Evolutionary conservation across 2,888 invertebrate genomes (phyloP), one percentile per base, ranked within the genome.

Genomic region (Chloroclystis v-ata): DNA sequence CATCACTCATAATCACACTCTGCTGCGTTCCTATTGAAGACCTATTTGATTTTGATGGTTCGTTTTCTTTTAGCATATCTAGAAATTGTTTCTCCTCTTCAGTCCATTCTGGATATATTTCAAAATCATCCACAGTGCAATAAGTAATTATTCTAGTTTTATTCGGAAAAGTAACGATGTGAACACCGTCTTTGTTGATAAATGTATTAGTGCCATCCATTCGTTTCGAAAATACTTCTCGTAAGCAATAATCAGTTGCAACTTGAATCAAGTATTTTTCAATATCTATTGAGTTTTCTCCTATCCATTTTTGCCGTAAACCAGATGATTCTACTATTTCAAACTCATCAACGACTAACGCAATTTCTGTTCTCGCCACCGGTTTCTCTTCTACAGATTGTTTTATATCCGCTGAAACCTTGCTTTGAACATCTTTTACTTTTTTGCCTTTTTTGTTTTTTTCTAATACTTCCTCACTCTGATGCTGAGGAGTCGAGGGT

Each of bases 71-170:
- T 38, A 72, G 57, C 47, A 71, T 55, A 30, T 71, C 68, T 28
- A 81, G 72, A 52, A 69, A 74, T 48, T 72, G 69, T 12, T 60
- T 67, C 64, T 84, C 84, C 35, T 76, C 76, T 16, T 75, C 72
- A 1, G 82, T 78, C 82, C 84, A 82, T 54, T 85, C 83, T 2
- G 83, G 81, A 57, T 69, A 82, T 46, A 82, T 65, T 63, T 84
- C 82, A 40, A 72, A 62, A n/a, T 73, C 71, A 56, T 83, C 83
- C 24, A 78, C 56, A n/a, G 65, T 53, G 54, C 61, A 76, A 40
- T 64, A 57, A 16, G 79, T 75, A 14, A 79, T 74, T 46, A 88
- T 84, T 60, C 80, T 73, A 5, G 86, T 86, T 25, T 76, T 75
- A 59, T 87, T 70, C 5, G 78, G 74, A 60, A 83, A 88, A 20